Conservation (phyloP, 2,888 invertebrate genomes). For the Ichneumoninae sp. region DNA sequence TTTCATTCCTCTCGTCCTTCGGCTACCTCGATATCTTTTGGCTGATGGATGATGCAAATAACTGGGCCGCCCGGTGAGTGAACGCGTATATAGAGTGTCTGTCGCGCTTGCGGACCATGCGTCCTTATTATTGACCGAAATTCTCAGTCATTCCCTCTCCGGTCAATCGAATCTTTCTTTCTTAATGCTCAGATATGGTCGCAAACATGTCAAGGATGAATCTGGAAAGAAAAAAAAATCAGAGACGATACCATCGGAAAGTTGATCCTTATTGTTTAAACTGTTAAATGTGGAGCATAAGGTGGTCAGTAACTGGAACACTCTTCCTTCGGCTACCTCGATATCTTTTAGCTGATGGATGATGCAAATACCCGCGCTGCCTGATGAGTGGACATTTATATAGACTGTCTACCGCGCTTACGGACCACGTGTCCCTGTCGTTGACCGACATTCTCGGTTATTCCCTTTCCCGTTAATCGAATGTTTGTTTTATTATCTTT, state of each 20-base stretch:
- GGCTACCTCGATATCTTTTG: conserved; percentile 61
- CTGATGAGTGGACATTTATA: conserved; percentile 38
- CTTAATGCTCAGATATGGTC: not conserved
- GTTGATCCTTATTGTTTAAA: not conserved
- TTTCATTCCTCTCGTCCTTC: conserved; percentile 51
- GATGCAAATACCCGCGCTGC: conserved; percentile 81
- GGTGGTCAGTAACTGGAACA: not conserved
- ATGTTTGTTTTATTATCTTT: not conserved
- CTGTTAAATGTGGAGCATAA: not conserved
- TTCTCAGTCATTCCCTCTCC: not conserved
- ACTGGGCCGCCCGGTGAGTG: conserved; percentile 73
- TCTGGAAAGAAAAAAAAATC: not conserved
- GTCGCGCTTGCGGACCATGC: not conserved
- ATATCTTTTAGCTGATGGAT: conserved; percentile 79
- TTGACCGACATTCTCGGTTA: not conserved
- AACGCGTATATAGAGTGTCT: not conserved
- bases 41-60: conserved; percentile 83
- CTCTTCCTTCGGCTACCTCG: conserved; percentile 34
- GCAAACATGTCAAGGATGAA: not conserved
- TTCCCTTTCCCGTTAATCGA: too few species aligned
- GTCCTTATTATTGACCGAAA: conserved; percentile 1
- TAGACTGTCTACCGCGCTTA: not conserved
- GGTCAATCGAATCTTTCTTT: not conserved
- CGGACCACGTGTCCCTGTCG: not conserved
- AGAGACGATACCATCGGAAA: not conserved